Evolutionary conservation across 2,888 invertebrate genomes (phyloP).

Genomic region (Apocheima hispidaria): DNA sequence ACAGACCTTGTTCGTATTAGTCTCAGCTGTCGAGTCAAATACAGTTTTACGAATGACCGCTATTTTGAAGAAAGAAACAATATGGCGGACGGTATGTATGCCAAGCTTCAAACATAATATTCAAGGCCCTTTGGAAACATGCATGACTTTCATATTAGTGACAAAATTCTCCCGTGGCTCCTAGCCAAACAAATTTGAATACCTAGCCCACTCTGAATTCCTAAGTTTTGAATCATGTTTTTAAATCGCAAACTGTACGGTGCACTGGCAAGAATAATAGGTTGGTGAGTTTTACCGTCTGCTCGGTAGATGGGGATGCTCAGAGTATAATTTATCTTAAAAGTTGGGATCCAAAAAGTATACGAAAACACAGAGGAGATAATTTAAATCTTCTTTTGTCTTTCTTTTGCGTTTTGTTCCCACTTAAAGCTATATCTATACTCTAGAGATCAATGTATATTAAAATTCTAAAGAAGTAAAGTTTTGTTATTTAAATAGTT

Average conservation of each 20-base stretch:
- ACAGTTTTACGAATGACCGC: too few relatives aligned
- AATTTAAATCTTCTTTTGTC: neutral
- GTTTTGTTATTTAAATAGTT: too few relatives aligned
- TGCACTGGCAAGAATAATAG: constrained; percentile 26
- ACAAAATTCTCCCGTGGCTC: constrained; percentile 9
- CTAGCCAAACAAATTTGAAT: constrained; percentile 40
- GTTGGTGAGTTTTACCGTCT: constrained; percentile 27
- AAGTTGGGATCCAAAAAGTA: constrained; percentile 9
- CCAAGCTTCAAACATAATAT: too few relatives aligned
- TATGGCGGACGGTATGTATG: too few relatives aligned
- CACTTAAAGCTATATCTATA: too few relatives aligned
- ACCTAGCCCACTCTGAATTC: constrained; percentile 39
- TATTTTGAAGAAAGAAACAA: too few relatives aligned
- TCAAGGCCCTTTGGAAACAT: too few relatives aligned
- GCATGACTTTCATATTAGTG: too few relatives aligned
- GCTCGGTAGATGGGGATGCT: constrained; percentile 17
- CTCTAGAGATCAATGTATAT: too few relatives aligned
- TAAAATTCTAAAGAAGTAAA: too few relatives aligned
- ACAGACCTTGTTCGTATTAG: too few relatives aligned
- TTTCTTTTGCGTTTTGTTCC: neutral
- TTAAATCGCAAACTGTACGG: constrained; percentile 30
- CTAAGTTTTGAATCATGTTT: constrained; percentile 34
- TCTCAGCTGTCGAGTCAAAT: too few relatives aligned
- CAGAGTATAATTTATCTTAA: constrained; percentile 17
- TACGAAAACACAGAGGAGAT: neutral